phyloP scores from a whole-genome alignment of 2,797 vertebrate species.

The Leptoclinus maculatus region DNA sequence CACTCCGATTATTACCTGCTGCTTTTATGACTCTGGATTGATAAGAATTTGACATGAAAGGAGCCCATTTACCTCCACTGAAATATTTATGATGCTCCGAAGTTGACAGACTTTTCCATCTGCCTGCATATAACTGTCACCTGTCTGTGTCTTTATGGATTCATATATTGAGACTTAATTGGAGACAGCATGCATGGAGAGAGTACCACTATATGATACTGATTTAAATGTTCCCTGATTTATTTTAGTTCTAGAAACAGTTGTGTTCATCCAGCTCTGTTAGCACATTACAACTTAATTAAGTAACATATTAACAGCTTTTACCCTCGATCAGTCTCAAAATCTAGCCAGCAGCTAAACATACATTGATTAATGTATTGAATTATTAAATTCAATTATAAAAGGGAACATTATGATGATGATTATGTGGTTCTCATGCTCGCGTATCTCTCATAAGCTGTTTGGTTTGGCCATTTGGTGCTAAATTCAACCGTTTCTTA shows the following conservation, averaged over 20 bases:
- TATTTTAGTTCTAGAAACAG: too few relatives aligned
- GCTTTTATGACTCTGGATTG: slow-evolving; percentile 10
- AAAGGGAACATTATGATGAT: too few relatives aligned
- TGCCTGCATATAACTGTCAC: not conserved
- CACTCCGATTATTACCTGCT: not conserved
- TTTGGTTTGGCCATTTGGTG: too few relatives aligned
- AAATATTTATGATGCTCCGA: not conserved
- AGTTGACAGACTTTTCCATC: not conserved
- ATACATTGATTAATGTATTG: too few relatives aligned
- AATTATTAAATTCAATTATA: too few relatives aligned
- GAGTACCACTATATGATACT: not conserved
- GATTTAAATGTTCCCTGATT: not conserved
- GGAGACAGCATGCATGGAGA: not conserved
- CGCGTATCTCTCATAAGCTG: too few relatives aligned
- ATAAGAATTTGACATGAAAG: slow-evolving; percentile 7
- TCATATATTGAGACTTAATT: not conserved
- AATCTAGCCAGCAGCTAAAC: too few relatives aligned
- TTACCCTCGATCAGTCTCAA: too few relatives aligned
- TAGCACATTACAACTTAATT: too few relatives aligned
- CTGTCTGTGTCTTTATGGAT: not conserved
- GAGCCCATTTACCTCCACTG: not conserved
- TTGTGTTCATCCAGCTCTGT: not conserved
- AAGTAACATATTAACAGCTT: too few relatives aligned
- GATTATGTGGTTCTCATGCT: too few relatives aligned
- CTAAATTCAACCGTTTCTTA: too few relatives aligned